Base-by-base conservation (phyloP, 2,888 invertebrate species). In the Hybos culiciformis region DNA sequence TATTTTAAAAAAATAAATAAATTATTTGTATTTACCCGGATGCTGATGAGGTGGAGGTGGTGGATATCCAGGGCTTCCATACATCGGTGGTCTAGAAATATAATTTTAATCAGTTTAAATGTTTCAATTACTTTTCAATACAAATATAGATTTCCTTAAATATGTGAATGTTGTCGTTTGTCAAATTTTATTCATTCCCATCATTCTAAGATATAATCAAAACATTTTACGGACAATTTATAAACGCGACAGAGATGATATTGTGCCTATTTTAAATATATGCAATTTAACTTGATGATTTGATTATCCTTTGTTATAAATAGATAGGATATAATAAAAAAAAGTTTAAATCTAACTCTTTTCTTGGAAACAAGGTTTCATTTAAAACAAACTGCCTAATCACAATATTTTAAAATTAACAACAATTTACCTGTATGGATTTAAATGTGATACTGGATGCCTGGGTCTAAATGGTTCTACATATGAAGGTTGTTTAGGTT, bases 41-140 rank as follows among this genome's bases (percentile, higher is more conserved):
- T 42, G 32, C n/a, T 42, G 48, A 18, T 43, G 37, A 17, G 46
- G 43, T 8, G 48, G 48, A n/a, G 44, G 58, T 8, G 61, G 62
- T 7, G 58, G 56, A 51, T 55, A 65, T 38, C 58, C 61, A 7
- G 65, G 66, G 49, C 56, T 63, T 18, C 63, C 62, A 45, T 58
- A 64, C 39, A 64, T 57, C 14, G 64, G 54, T 11, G 63, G 59
- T 5, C 61, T 59, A 21, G 1, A 48, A 26, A 26, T 3, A 26
- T 5, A 29, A 29, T 29, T 12, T n/a, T 5, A n/a, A n/a, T 23
- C 9, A 7, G 9, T 23, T 7, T 7, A 9, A 23, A 7, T 23
- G 9, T 23, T 9, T 23, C 5, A 23, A 23, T 23, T 23, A 23
- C 23, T 5, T 26, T 26, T 26, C 12, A 26, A 26, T 12, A 26